These are phyloP conservation scores for Parascotia fuliginaria DNA, from an alignment of 2,888 invertebrate species.

Conservation along the genomic window DNA sequence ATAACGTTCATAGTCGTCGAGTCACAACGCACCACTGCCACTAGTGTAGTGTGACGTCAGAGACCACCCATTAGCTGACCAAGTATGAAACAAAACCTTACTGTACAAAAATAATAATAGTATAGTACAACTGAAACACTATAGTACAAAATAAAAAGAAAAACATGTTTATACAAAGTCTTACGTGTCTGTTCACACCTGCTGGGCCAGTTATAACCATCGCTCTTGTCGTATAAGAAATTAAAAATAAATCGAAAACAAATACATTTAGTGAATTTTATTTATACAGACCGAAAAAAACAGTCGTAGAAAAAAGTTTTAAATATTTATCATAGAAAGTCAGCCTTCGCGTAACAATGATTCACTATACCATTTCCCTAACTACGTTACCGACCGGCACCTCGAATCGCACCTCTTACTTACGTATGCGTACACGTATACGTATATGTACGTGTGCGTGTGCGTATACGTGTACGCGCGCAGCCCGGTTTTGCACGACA, in stretches of 20 bases:
- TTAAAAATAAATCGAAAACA: slow-evolving; percentile 29
- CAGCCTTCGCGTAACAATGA: slow-evolving; percentile 73
- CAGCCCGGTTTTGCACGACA: neutral
- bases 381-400: slow-evolving; percentile 43
- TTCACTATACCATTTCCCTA: slow-evolving; percentile 65
- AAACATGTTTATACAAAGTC: slow-evolving; percentile 64
- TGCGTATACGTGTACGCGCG: no score
- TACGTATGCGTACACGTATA: neutral
- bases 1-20: slow-evolving; percentile 37
- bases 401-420: neutral
- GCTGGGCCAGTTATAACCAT: slow-evolving; percentile 44
- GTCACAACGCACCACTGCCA: slow-evolving; percentile 33
- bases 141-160: slow-evolving; percentile 71
- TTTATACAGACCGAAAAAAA: slow-evolving; percentile 42
- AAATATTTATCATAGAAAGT: slow-evolving; percentile 67
- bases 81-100: slow-evolving; percentile 71
- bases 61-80: slow-evolving; percentile 44
- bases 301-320: slow-evolving; percentile 51
- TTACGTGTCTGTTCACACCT: slow-evolving; percentile 47
- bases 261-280: slow-evolving; percentile 38
- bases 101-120: slow-evolving; percentile 70
- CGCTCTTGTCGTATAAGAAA: slow-evolving; percentile 25
- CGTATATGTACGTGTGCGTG: neutral
- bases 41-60: slow-evolving; percentile 13
- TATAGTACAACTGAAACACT: slow-evolving; percentile 64